Evolutionary conservation across 2,888 invertebrate species (phyloP).

Genomic region (Nebria brevicollis): DNA sequence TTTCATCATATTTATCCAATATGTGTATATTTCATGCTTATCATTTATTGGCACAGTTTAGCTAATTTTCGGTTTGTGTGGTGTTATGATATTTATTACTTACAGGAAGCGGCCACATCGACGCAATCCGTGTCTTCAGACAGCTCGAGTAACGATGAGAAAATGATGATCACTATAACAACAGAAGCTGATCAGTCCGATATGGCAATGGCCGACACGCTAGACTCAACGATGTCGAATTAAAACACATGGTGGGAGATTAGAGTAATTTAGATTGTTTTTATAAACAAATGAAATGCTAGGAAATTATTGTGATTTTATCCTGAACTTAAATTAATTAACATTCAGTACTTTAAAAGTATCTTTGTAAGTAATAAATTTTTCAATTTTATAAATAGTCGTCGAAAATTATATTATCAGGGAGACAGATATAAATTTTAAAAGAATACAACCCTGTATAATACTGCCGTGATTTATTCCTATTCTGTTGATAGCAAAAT

Average conservation of each 20-base stretch:
- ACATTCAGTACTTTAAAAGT: too few relatives aligned
- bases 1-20: too few relatives aligned
- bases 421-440: neutral
- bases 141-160: constrained; percentile 76
- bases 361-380: neutral
- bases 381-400: neutral
- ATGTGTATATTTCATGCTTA: too few relatives aligned
- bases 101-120: constrained; percentile 77
- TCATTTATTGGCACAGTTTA: too few relatives aligned
- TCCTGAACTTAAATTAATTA: too few relatives aligned
- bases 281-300: too few relatives aligned
- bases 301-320: too few relatives aligned
- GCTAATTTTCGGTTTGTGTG: too few relatives aligned
- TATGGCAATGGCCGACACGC: constrained; percentile 49
- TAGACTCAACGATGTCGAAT: constrained; percentile 36
- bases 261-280: too few relatives aligned
- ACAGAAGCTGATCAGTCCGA: constrained; percentile 69
- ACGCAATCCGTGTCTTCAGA: constrained; percentile 78
- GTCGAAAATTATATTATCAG: neutral
- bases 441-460: too few relatives aligned
- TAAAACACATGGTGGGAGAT: neutral
- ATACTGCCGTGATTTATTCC: too few relatives aligned
- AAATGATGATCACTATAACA: constrained; percentile 80
- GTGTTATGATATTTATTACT: constrained; percentile 41
- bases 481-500: too few relatives aligned